Evolutionary conservation across 2,797 vertebrate species (phyloP).

Genomic region (Phrynocephalus guinanensis): DNA sequence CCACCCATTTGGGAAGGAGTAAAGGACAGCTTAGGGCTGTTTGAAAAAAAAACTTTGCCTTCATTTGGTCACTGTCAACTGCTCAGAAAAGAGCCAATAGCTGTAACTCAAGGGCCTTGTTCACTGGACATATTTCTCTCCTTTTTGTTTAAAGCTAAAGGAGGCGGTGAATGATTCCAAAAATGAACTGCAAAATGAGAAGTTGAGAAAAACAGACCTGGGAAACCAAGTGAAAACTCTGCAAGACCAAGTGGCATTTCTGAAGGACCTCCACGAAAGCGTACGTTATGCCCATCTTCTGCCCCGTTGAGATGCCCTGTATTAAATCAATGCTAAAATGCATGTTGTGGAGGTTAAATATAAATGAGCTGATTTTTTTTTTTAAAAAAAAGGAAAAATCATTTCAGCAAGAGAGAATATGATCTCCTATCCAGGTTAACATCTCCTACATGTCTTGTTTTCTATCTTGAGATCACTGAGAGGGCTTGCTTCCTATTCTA

Average conservation of each 20-base stretch:
- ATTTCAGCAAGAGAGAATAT: too few species aligned
- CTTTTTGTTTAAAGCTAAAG: constrained; percentile 71
- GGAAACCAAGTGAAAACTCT: constrained; percentile 85
- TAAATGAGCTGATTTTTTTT: constrained; percentile 47
- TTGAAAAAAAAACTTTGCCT: neutral
- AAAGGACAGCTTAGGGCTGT: neutral
- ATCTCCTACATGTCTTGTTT: too few species aligned
- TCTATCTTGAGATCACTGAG: too few species aligned
- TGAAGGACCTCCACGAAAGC: constrained; percentile 82
- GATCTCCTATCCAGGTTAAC: neutral
- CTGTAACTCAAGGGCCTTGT: neutral
- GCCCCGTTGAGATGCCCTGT: constrained; percentile 22
- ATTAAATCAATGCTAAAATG: constrained; percentile 45
- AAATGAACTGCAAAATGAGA: constrained; percentile 82
- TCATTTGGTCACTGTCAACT: neutral
- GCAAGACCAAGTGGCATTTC: constrained; percentile 84
- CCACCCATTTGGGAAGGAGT: too few species aligned
- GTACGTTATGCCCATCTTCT: constrained; percentile 77
- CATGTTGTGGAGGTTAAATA: constrained; percentile 39
- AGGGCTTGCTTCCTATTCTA: too few species aligned
- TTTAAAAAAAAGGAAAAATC: too few species aligned
- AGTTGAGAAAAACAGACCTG: constrained; percentile 80
- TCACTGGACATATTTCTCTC: neutral
- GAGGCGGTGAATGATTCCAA: constrained; percentile 75
- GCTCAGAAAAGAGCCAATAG: neutral